Evolutionary conservation across 2,113 vertebrate genomes (phyloP), one percentile per base, ranked within the genome.

Genomic region (Ictalurus punctatus): DNA sequence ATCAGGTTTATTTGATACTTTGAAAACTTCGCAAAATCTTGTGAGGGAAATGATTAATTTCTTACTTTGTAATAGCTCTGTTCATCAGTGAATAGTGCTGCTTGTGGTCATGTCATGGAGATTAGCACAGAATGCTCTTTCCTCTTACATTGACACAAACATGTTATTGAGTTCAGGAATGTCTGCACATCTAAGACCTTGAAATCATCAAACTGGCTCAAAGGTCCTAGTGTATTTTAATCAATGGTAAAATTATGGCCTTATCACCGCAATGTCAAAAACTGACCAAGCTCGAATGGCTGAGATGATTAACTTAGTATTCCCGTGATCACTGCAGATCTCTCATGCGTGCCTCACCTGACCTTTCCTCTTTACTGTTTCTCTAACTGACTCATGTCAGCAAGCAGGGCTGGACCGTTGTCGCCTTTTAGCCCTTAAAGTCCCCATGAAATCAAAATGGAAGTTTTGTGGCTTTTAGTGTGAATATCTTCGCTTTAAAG

Each of bases 251-350:
- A 34, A 7, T 8, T 27, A 25, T 65, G 27, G 9, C 27, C 27
- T n/a, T 19, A 19, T 73, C 69, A 19, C 16, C 34, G 30, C 69
- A 2, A 6, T 17, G n/a, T 71, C 30, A 80, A 37, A 86, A 58
- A 67, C 27, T 48, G 30, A 69, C 25, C 79, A 19, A 61, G 8
- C 25, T 61, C 48, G 12, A 58, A 30, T 34, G 37, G 48, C 23
- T 69, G 76, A 71, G 88, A 91, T 92, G 40, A 92, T 92, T 92
- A 92, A 91, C 89, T 54, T 37, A n/a, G 63, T 80, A 86, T 80
- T 84, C 74, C 52, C 59, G 37, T 56, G 58, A 65, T 19, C 21
- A 4, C 59, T 79, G 3, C 71, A 27, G 48, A 30, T 85, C 14
- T 85, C 59, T 89, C 88, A 84, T 80, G 81, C 80, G 69, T 87